Evolutionary conservation across 2,113 vertebrate species (phyloP).

Genomic region (Megalops atlanticus): DNA sequence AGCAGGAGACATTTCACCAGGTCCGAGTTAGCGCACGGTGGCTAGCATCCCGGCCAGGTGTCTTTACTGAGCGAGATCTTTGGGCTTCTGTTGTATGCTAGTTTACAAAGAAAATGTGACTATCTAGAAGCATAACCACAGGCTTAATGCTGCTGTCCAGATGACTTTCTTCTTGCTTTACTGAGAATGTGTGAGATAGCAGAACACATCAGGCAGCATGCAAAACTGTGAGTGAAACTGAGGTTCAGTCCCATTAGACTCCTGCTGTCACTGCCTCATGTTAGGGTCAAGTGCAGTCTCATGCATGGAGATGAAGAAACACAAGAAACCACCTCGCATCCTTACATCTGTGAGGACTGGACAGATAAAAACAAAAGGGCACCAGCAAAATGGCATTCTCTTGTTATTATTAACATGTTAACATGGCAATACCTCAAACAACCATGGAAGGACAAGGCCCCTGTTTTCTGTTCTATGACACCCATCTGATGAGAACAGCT

Average conservation of each 20-base stretch:
- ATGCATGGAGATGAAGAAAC: neutral
- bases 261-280: neutral
- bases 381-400: no score
- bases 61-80: no score
- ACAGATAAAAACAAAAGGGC: no score
- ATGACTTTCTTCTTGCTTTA: conserved; percentile 59
- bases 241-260: neutral
- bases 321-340: neutral
- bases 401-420: no score
- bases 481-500: no score
- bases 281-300: neutral
- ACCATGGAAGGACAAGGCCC: neutral
- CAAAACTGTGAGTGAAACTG: neutral
- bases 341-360: neutral
- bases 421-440: neutral
- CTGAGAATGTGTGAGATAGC: conserved; percentile 46
- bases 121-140: conserved; percentile 24
- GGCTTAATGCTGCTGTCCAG: conserved; percentile 13
- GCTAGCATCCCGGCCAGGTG: neutral
- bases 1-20: neutral
- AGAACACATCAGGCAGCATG: no score
- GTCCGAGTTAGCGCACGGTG: neutral
- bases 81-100: neutral
- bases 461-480: neutral
- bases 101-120: neutral